phyloP scores from a whole-genome alignment of 2,888 invertebrate genomes.

The Xestia xanthographa region DNA sequence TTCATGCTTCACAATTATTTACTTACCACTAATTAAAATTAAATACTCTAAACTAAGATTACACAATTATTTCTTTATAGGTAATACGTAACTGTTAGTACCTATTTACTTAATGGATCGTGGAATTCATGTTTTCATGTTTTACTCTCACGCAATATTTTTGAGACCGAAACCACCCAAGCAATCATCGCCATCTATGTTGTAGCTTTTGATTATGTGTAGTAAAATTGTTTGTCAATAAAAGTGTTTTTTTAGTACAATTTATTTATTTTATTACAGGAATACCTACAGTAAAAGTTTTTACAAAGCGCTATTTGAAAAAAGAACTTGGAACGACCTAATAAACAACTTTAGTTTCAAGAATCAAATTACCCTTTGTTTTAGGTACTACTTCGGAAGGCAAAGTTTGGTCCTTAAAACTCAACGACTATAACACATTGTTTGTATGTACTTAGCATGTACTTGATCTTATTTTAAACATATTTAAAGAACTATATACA shows the following conservation, averaged over 20 bases:
- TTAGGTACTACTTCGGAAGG: not conserved
- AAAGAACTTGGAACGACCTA: slow-evolving; percentile 10
- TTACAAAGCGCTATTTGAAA: not conserved
- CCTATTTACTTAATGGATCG: not conserved
- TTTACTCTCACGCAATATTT: not conserved
- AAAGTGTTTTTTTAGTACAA: not conserved
- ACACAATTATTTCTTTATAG: no score
- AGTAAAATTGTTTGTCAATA: not conserved
- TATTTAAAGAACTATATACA: not conserved
- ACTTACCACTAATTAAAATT: no score
- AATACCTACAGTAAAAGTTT: not conserved
- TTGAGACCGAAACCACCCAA: not conserved
- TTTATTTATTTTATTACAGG: not conserved
- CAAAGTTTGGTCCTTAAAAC: slow-evolving; percentile 9
- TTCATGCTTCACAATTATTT: no score
- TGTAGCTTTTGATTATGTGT: not conserved
- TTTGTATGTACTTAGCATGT: not conserved
- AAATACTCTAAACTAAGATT: no score
- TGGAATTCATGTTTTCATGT: not conserved
- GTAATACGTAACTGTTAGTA: no score
- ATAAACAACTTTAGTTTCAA: slow-evolving; percentile 13
- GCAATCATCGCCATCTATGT: not conserved
- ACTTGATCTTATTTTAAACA: not conserved
- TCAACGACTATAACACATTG: not conserved
- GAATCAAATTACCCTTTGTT: slow-evolving; percentile 5